These are phyloP conservation scores for Manis crassicaudata DNA, from an alignment of 2,797 vertebrate species.

Conservation along the genomic window DNA sequence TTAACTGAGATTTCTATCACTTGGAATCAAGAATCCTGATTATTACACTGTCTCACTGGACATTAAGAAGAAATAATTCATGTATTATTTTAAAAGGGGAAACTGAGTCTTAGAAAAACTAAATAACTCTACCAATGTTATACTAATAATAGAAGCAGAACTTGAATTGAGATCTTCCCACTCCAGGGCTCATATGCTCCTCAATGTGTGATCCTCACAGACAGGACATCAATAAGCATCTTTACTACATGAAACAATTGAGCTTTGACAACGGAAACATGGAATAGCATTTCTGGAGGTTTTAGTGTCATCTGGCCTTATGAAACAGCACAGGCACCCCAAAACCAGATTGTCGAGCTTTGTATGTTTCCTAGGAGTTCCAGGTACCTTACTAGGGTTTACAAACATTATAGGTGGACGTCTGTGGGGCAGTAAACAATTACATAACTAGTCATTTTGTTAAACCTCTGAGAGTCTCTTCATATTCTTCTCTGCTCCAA, in stretches of 20 bases:
- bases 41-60: background rate
- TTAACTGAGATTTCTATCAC: background rate
- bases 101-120: background rate
- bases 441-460: background rate
- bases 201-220: background rate
- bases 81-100: background rate
- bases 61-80: background rate
- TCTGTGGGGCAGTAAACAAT: background rate
- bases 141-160: background rate
- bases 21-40: background rate
- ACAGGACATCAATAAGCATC: background rate
- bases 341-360: background rate
- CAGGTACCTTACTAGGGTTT: background rate
- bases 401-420: background rate
- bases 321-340: background rate
- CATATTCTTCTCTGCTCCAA: background rate
- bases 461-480: background rate
- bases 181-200: background rate
- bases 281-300: background rate
- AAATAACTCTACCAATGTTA: background rate
- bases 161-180: background rate
- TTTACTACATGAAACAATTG: background rate
- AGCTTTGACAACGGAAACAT: background rate
- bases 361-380: background rate
- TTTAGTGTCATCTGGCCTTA: background rate